A percentile compares a stretch with the other conserved stretches of the same genome.
Conservation (phyloP, 2,888 invertebrate genomes). For the Morinoia aosen region DNA sequence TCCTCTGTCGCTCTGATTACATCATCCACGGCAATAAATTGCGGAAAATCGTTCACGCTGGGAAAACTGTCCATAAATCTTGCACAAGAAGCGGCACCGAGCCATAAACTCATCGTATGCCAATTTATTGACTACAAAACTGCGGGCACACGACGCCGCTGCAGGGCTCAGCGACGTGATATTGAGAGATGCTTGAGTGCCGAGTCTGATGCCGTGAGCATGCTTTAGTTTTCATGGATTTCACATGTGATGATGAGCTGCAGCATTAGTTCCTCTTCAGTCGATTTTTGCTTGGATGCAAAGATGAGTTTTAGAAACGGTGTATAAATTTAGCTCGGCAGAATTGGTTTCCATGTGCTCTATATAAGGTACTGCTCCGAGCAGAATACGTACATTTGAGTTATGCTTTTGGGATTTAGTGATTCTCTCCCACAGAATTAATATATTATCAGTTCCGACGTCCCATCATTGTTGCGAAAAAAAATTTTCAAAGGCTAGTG, state of each 20-base stretch:
- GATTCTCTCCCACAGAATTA: no score
- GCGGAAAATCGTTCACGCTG: conserved; percentile 25
- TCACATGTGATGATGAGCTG: background rate
- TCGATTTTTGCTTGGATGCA: background rate
- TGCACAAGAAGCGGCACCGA: background rate
- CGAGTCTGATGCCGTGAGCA: background rate
- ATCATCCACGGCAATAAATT: conserved; percentile 40
- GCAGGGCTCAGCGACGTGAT: background rate
- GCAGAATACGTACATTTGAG: no score
- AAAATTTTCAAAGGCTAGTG: no score
- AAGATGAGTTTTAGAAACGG: background rate
- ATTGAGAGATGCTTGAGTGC: background rate
- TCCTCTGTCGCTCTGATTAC: background rate
- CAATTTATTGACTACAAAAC: conserved; percentile 36
- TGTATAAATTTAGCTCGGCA: background rate
- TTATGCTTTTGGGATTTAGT: no score
- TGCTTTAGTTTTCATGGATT: background rate
- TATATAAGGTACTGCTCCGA: no score
- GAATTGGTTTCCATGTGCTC: background rate
- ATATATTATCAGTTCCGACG: no score
- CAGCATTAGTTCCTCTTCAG: background rate
- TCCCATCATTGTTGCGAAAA: no score
- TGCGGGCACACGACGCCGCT: background rate
- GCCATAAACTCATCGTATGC: conserved; percentile 31
- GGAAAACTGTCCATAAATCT: conserved; percentile 31